Base-by-base conservation (phyloP, 2,113 vertebrate species). In the Nematolebias whitei region DNA sequence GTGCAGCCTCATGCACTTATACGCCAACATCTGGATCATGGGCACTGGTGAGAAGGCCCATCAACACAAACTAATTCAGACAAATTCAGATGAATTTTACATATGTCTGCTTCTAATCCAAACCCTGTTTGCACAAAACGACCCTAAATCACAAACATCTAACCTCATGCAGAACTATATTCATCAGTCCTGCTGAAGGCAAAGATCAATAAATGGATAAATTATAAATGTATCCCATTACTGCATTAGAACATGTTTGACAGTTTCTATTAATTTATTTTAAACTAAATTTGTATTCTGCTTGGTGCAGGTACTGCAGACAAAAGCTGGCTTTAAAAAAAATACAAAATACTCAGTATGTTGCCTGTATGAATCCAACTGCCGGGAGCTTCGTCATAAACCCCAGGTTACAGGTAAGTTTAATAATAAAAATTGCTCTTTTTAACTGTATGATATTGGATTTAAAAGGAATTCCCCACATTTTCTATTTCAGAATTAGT, bases 291-390 rank as follows among this genome's bases (percentile, higher is more conserved):
- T 53, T 62, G 3, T 54, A 9, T 56, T 2, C 18, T 20, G 16
- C 15, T 18, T 2, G 40, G 14, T 76, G 12, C 49, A 93, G 91
- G 92, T 95, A 94, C 58, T 91, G 94, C 68, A 92, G 91, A 53
- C 90, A 95, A 63, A 96, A 95, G 56, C 63, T 91, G 84, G 86
- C 68, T 63, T 74, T 94, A 47, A 95, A 94, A 84, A 92, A 95
- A 90, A 87, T 95, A 67, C 73, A 89, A 71, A 89, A 86, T 50
- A 96, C 92, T 32, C 94, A 95, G 56, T 95, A 92, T 63, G 72
- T 95, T 43, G 83, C 90, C 54, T 95, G 90, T 77, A 93, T 95
- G 92, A 97, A 96, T 75, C 92, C 92, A 62, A 87, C 80, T 20
- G 87, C 92, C 78, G 94, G 94, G 44, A 95, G 89, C 71, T 96